Conservation (phyloP, 2,888 invertebrate species). For the Stramonita haemastoma region DNA sequence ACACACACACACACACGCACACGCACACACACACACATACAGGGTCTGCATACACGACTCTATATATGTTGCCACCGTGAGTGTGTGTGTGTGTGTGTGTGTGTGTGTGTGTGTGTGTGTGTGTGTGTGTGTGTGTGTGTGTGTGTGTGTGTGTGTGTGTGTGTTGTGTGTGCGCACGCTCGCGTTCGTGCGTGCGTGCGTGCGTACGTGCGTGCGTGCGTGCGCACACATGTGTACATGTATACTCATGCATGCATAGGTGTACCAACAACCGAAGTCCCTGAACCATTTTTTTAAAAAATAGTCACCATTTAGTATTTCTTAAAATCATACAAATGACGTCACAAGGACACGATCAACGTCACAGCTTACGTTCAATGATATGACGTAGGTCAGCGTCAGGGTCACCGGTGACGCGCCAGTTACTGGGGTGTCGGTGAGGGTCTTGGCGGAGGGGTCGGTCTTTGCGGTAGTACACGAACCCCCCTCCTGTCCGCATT, state of each 20-base stretch:
- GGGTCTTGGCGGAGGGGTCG: conserved; percentile 57
- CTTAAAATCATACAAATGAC: neutral
- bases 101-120: neutral
- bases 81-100: neutral
- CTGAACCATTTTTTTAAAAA: too few relatives aligned
- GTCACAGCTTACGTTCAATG: conserved; percentile 33
- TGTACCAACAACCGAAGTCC: too few relatives aligned
- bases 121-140: neutral
- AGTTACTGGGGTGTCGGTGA: conserved; percentile 64
- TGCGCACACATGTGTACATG: too few relatives aligned
- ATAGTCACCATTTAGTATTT: neutral
- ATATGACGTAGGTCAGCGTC: conserved; percentile 44
- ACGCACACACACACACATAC: too few relatives aligned
- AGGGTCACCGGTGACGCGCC: conserved; percentile 51
- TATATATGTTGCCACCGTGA: too few relatives aligned
- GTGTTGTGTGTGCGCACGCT: too few relatives aligned
- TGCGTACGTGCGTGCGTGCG: too few relatives aligned
- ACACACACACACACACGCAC: too few relatives aligned
- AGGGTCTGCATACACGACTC: too few relatives aligned
- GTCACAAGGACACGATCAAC: neutral
- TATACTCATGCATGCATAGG: too few relatives aligned
- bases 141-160: neutral
- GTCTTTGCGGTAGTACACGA: conserved; percentile 70
- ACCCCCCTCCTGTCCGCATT: conserved; percentile 72
- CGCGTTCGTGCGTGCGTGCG: too few relatives aligned